phyloP scores from a whole-genome alignment of 1,140 invertebrate genomes.

The Lepidurus apus region DNA sequence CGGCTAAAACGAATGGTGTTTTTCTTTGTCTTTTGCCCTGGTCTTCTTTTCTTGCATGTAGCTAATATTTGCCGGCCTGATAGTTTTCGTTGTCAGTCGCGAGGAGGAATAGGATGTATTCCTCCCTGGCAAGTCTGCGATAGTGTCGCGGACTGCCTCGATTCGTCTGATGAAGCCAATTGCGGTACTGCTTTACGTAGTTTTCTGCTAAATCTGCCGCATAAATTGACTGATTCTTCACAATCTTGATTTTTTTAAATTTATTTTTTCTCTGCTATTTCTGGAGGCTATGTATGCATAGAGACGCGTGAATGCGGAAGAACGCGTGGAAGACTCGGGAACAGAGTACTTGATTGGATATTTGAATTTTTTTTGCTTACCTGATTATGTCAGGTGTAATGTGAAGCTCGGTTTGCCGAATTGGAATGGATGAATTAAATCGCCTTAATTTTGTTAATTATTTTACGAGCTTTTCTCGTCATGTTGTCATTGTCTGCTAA shows the following conservation, averaged over 20 bases:
- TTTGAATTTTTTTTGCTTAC: constrained; percentile 47
- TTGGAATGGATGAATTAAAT: constrained; percentile 48
- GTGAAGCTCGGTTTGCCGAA: constrained; percentile 44
- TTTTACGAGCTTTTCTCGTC: neutral
- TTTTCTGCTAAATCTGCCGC: neutral
- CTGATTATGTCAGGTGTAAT: constrained; percentile 44
- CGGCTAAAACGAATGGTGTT: neutral
- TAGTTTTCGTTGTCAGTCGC: neutral
- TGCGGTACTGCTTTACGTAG: constrained; percentile 42
- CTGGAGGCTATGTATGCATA: no score
- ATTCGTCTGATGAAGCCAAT: constrained; percentile 56
- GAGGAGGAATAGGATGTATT: constrained; percentile 28
- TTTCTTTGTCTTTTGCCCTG: neutral
- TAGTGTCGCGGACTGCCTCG: constrained; percentile 51
- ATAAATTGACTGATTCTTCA: neutral
- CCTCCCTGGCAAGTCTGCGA: constrained; percentile 39
- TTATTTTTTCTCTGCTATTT: neutral
- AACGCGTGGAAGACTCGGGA: no score
- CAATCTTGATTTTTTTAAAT: neutral
- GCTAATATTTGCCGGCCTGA: neutral
- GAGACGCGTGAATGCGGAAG: no score
- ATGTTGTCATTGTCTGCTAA: neutral
- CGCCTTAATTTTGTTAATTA: constrained; percentile 37
- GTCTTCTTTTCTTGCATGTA: neutral
- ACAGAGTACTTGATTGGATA: constrained; percentile 36